These are phyloP conservation scores for Pomphorhynchus laevis DNA, from an alignment of 1,140 invertebrate genomes.

Conservation along the genomic window DNA sequence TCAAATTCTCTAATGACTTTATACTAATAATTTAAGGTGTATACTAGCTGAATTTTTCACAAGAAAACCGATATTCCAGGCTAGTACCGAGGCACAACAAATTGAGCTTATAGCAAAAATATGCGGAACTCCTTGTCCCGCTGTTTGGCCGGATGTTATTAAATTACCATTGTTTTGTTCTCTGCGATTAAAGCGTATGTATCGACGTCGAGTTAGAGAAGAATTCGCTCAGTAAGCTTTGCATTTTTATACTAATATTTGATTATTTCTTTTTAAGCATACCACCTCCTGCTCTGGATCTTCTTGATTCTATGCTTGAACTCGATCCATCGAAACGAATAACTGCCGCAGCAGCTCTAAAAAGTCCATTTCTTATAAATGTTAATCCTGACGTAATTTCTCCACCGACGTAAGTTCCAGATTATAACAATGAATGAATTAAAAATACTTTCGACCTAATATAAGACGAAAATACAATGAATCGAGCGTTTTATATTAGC, in stretches of 20 bases:
- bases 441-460: too few relatives aligned
- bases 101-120: slow-evolving; percentile 63
- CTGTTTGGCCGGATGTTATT: slow-evolving; percentile 85
- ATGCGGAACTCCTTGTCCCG: slow-evolving; percentile 72
- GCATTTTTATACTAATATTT: neutral
- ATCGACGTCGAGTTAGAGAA: slow-evolving; percentile 49
- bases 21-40: slow-evolving; percentile 26
- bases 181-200: slow-evolving; percentile 53
- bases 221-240: slow-evolving; percentile 37
- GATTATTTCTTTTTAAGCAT: neutral
- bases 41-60: slow-evolving; percentile 86
- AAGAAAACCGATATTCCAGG: slow-evolving; percentile 78
- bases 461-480: too few relatives aligned
- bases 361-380: slow-evolving; percentile 62
- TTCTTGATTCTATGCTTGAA: slow-evolving; percentile 77
- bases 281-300: slow-evolving; percentile 35
- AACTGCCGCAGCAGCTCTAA: slow-evolving; percentile 61
- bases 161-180: slow-evolving; percentile 50
- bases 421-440: too few relatives aligned
- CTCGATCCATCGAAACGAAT: slow-evolving; percentile 65
- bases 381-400: slow-evolving; percentile 37
- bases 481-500: too few relatives aligned
- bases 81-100: slow-evolving; percentile 59
- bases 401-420: slow-evolving; percentile 30
- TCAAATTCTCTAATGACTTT: neutral